phyloP scores from a whole-genome alignment of 1,140 invertebrate species.

The Apis cerana region DNA sequence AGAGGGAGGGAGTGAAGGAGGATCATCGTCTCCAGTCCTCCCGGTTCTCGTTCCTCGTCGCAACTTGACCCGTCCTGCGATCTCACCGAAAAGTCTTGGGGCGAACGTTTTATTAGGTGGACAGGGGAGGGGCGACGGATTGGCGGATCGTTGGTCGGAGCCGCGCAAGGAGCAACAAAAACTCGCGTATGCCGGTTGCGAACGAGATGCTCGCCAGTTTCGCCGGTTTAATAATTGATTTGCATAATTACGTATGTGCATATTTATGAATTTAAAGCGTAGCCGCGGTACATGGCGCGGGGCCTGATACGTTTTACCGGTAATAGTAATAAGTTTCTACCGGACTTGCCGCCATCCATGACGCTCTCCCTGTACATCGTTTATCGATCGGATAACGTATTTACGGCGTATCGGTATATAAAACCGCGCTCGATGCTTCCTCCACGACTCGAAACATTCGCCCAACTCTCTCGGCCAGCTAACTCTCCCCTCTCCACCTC shows the following conservation, averaged over 20 bases:
- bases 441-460: slow-evolving; percentile 61
- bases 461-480: slow-evolving; percentile 47
- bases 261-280: slow-evolving; percentile 67
- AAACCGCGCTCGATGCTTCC: slow-evolving; percentile 39
- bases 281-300: slow-evolving; percentile 45
- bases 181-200: slow-evolving; percentile 47
- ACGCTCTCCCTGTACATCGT: slow-evolving; percentile 54
- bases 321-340: slow-evolving; percentile 66
- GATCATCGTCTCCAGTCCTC: slow-evolving; percentile 10
- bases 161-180: slow-evolving; percentile 36
- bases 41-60: slow-evolving; percentile 5
- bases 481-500: slow-evolving; percentile 48
- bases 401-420: slow-evolving; percentile 66
- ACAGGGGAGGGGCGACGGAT: neutral
- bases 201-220: slow-evolving; percentile 56
- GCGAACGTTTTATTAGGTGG: slow-evolving; percentile 10
- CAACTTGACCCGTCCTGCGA: slow-evolving; percentile 5
- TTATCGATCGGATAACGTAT: slow-evolving; percentile 67
- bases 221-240: slow-evolving; percentile 64
- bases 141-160: neutral
- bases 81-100: slow-evolving; percentile 25
- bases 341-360: slow-evolving; percentile 60
- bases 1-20: neutral
- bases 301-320: slow-evolving; percentile 59
- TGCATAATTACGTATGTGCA: slow-evolving; percentile 67